Conservation (phyloP, 1,140 invertebrate species). For the Hormaphis cornu region DNA sequence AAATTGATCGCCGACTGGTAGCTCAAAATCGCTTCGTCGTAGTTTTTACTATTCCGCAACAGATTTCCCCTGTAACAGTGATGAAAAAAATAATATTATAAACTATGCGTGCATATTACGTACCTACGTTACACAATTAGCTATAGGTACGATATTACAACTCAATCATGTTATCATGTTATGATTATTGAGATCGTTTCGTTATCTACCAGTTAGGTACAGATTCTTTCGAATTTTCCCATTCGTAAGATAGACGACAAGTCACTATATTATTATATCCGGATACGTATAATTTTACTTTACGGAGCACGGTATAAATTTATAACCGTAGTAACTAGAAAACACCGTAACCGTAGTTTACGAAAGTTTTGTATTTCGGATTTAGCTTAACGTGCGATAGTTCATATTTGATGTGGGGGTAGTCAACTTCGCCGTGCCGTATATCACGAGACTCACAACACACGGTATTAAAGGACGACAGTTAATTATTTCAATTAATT, state of each 20-base stretch:
- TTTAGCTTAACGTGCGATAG: background rate
- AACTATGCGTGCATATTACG: background rate
- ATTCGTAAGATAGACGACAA: background rate
- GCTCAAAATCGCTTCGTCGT: constrained; percentile 79
- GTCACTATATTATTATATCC: no score
- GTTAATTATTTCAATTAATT: constrained; percentile 28
- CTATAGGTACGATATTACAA: no score
- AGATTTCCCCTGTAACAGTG: constrained; percentile 77
- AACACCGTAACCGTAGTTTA: no score
- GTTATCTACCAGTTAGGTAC: no score
- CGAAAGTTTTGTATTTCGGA: no score
- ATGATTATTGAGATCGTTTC: background rate
- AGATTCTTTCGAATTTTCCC: no score
- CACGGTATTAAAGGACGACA: background rate
- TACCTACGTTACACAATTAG: no score
- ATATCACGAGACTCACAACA: no score
- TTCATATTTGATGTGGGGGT: background rate
- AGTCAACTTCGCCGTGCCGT: background rate
- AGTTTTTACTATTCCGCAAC: constrained; percentile 77
- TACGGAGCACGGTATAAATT: no score
- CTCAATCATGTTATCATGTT: background rate
- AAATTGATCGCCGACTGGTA: constrained; percentile 88
- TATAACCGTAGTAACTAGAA: no score
- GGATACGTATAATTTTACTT: no score
- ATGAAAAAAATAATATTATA: background rate